Percentiles rank a stretch among this genome's conserved stretches.
These are phyloP conservation scores for Lagocephalus sceleratus DNA, from an alignment of 2,797 vertebrate species.

Conservation along the genomic window DNA sequence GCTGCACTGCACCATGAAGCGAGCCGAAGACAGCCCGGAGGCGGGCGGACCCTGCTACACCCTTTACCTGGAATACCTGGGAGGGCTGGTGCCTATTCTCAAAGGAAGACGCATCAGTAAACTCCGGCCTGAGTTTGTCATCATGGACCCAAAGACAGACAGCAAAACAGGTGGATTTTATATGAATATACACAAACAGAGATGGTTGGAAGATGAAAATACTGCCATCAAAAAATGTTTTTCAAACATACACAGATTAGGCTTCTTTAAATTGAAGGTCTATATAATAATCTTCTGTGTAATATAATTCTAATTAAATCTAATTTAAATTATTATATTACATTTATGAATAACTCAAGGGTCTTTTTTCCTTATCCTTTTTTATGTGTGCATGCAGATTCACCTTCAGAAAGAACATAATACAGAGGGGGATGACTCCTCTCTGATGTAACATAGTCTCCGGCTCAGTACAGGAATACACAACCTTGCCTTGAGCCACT, in stretches of 20 bases:
- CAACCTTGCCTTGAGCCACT: slow-evolving; percentile 5
- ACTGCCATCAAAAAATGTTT: neutral
- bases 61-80: slow-evolving; percentile 94
- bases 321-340: too few species aligned
- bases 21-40: slow-evolving; percentile 94
- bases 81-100: slow-evolving; percentile 94
- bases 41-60: slow-evolving; percentile 97
- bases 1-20: slow-evolving; percentile 98
- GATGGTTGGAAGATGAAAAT: neutral
- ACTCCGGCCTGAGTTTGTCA: slow-evolving; percentile 95
- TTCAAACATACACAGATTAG: too few species aligned
- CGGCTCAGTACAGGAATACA: slow-evolving; percentile 19
- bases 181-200: neutral
- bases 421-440: slow-evolving; percentile 15
- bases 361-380: too few species aligned
- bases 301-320: too few species aligned
- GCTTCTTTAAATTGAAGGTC: too few species aligned
- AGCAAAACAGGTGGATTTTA: slow-evolving; percentile 86
- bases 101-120: slow-evolving; percentile 98
- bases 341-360: too few species aligned
- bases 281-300: too few species aligned
- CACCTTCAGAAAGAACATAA: slow-evolving; percentile 29
- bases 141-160: slow-evolving; percentile 97
- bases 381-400: slow-evolving; percentile 2
- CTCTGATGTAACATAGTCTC: slow-evolving; percentile 40